Evolutionary conservation across 2,113 vertebrate genomes (phyloP), one percentile per base, ranked within the genome.

Genomic region (Orthonyx spaldingii): DNA sequence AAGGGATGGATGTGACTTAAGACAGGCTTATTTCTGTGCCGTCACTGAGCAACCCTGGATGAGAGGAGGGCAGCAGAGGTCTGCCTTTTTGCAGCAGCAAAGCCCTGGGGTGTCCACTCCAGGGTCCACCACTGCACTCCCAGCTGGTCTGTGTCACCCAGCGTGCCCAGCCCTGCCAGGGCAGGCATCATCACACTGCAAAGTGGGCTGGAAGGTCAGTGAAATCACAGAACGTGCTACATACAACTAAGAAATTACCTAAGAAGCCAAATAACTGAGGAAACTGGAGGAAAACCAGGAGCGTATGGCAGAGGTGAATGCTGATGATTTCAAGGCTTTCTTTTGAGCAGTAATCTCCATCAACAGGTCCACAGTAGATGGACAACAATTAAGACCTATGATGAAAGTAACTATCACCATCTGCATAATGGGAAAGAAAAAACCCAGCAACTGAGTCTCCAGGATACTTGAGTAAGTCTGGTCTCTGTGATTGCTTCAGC

Each of bases 31-130:
- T 59, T 80, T 53, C 77, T 52, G 41, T 61, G 47, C 9, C 27
- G 33, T 47, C 1, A 0, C 56, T n/a, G 64, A 87, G 76, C 14
- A 3, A 0, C 32, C 46, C 55, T 7, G 35, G 41, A 3, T 0
- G 0, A 30, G 42, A 49, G 66, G 8, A 75, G n/a, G 75, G 17
- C 22, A 24, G 32, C n/a, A 22, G 8, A 22, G 57, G 7, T 33
- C n/a, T 47, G 27, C 23, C 17, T 23, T 46, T 41, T 1, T 47
- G 11, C 4, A 4, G 27, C 13, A 77, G 69, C 49, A 33, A 13
- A 66, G 16, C 55, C 41, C 56, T 1, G 16, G 15, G 11, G 53
- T 3, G 6, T 64, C 57, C 59, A n/a, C 4, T 1, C 3, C 55
- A 13, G 65, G 33, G 6, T 12, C 50, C 30, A 7, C 12, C 46